Conservation (phyloP, 2,797 vertebrate species). For the Helicolenus hilgendorfi region DNA sequence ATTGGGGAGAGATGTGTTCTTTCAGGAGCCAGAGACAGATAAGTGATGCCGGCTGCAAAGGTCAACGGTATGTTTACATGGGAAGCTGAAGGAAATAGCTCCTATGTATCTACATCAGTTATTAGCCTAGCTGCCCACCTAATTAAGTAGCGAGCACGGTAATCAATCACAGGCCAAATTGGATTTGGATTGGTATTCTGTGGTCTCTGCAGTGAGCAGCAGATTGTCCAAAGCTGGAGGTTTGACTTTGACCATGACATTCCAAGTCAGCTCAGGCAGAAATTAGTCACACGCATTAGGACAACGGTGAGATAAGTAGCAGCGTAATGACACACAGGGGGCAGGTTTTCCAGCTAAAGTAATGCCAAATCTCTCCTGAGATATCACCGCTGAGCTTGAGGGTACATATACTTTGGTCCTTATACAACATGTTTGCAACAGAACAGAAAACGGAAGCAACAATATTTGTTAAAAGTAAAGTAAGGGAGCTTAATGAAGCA, state of each 20-base stretch:
- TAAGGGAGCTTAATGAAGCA: conserved; percentile 26
- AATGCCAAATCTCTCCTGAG: conserved; percentile 13
- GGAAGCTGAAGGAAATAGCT: conserved; percentile 69
- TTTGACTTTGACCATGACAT: conserved; percentile 82
- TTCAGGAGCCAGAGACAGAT: conserved; percentile 22
- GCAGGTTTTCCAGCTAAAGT: conserved; percentile 16
- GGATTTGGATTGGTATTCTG: conserved; percentile 80
- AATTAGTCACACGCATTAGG: conserved; percentile 57
- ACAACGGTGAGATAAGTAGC: conserved; percentile 39
- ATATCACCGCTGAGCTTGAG: conserved; percentile 5
- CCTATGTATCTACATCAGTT: conserved; percentile 81
- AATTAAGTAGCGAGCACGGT: conserved; percentile 76
- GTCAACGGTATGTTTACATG: conserved; percentile 61
- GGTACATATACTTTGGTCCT: neutral
- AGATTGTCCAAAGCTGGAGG: conserved; percentile 59
- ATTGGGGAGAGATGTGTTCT: conserved; percentile 26
- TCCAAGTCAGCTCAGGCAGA: conserved; percentile 62
- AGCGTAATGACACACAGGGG: conserved; percentile 48
- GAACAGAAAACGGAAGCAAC: neutral
- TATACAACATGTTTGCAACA: neutral
- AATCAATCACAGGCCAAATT: conserved; percentile 87
- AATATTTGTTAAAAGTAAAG: neutral
- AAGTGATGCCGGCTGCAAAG: conserved; percentile 46
- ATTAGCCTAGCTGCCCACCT: conserved; percentile 79
- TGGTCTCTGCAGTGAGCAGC: conserved; percentile 52